These are phyloP conservation scores for Drosophila seguyi DNA, from an alignment of 1,140 invertebrate species.

Conservation along the genomic window DNA sequence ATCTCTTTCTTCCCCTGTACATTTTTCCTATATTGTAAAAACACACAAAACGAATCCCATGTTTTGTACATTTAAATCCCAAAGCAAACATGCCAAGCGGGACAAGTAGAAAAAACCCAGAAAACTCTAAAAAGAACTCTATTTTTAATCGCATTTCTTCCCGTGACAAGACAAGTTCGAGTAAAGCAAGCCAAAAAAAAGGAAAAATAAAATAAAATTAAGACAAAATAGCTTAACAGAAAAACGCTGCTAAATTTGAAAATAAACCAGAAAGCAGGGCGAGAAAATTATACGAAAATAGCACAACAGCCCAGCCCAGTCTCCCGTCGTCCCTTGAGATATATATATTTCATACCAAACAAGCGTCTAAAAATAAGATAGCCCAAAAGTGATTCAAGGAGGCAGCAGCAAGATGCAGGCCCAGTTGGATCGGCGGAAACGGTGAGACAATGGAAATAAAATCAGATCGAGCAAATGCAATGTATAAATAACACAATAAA, in stretches of 20 bases:
- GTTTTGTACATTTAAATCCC: conserved; percentile 19
- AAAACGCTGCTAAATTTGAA: conserved; percentile 67
- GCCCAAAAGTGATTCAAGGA: conserved; percentile 47
- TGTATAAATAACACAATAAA: conserved; percentile 75
- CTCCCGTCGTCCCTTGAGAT: conserved; percentile 50
- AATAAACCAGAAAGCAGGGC: conserved; percentile 71
- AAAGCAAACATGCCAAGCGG: conserved; percentile 13
- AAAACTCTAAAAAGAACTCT: conserved; percentile 56
- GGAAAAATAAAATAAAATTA: neutral
- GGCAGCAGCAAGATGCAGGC: conserved; percentile 8
- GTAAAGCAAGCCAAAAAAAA: conserved; percentile 22
- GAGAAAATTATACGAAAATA: conserved; percentile 62
- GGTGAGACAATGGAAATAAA: conserved; percentile 45
- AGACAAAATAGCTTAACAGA: conserved; percentile 21
- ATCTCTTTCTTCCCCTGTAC: neutral
- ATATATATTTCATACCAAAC: conserved; percentile 67
- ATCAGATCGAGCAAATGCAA: conserved; percentile 57
- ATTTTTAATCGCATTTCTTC: conserved; percentile 69
- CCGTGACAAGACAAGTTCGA: conserved; percentile 78
- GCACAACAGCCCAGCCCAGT: conserved; percentile 43
- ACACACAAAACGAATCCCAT: conserved; percentile 22
- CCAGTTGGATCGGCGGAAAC: no score
- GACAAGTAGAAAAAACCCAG: conserved; percentile 39
- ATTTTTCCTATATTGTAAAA: conserved; percentile 6
- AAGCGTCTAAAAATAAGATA: conserved; percentile 51